Evolutionary conservation across 2,888 invertebrate genomes (phyloP), one percentile per base, ranked within the genome.

Genomic region (Anthrax anthrax): DNA sequence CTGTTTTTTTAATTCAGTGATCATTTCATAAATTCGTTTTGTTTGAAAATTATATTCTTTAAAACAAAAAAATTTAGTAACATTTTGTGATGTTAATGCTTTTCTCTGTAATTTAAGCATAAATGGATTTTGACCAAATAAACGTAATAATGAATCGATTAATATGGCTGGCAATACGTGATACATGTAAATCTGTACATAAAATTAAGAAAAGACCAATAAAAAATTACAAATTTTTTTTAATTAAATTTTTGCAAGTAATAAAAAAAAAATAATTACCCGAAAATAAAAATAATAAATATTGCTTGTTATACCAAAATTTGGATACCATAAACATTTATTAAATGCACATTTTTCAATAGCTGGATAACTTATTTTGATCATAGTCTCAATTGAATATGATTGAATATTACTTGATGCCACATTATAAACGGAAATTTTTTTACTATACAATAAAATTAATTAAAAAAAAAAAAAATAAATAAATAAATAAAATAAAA

Each of bases 171-270:
- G 44, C 8, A 44, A 12, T 2, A 44, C 5, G 16, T 44, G 38
- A n/a, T 38, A 39, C n/a, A 37, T 19, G 38, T 38, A 44, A 16
- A 44, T 14, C 44, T 44, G 18, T 18, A 37, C n/a, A n/a, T 36
- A 36, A 16, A 36, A 36, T 36, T 16, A 37, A 13, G 8, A 14
- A 16, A 3, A 13, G 16, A 36, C 10, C 3, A 36, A 36, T 36
- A 36, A 36, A 34, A 27, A 29, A 27, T n/a, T n/a, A n/a, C n/a
- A n/a, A n/a, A n/a, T n/a, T n/a, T n/a, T n/a, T n/a, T n/a, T n/a
- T n/a, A n/a, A n/a, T n/a, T n/a, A n/a, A n/a, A n/a, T n/a, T n/a
- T n/a, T n/a, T n/a, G n/a, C n/a, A n/a, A n/a, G n/a, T n/a, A 36
- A 36, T 36, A 36, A 36, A 34, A 27, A 29, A 27, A 27, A 27